phyloP scores from a whole-genome alignment of 2,888 invertebrate species.

The Ephialtes manifestator region DNA sequence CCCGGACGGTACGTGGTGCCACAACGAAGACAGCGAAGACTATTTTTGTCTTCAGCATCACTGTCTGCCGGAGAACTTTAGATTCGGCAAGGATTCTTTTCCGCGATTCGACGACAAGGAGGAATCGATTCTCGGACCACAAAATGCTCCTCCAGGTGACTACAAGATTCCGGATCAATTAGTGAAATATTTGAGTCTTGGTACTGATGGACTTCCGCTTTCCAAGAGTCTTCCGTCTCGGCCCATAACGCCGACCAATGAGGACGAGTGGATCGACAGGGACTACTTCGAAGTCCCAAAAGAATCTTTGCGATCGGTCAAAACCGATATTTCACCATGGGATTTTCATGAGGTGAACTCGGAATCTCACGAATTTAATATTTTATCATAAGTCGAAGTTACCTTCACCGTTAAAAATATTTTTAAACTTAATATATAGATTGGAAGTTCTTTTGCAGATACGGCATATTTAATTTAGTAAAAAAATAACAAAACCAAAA shows the following conservation, averaged over 20 bases:
- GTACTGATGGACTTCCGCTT: constrained; percentile 88
- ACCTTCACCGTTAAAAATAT: too few relatives aligned
- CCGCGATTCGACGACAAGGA: constrained; percentile 82
- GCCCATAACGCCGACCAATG: constrained; percentile 86
- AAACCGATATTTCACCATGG: not conserved
- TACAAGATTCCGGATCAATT: constrained; percentile 87
- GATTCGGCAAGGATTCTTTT: constrained; percentile 76
- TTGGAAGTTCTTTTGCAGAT: too few relatives aligned
- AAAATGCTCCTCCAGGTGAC: constrained; percentile 88
- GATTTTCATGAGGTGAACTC: not conserved
- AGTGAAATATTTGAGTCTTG: constrained; percentile 89
- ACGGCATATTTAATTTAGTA: too few relatives aligned
- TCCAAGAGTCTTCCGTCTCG: constrained; percentile 88
- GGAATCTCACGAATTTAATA: not conserved
- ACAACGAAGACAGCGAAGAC: constrained; percentile 89
- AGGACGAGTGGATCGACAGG: constrained; percentile 89
- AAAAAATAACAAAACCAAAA: too few relatives aligned
- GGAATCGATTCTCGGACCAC: constrained; percentile 88
- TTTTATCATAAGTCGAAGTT: not conserved
- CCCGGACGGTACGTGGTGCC: constrained; percentile 94
- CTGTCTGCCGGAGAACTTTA: constrained; percentile 89
- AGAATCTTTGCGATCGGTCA: constrained; percentile 18
- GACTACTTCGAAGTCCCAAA: constrained; percentile 89
- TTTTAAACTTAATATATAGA: too few relatives aligned
- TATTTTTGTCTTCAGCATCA: constrained; percentile 92